Evolutionary conservation across 1,140 invertebrate species (phyloP).

Genomic region (Drosophila quadrilineata): DNA sequence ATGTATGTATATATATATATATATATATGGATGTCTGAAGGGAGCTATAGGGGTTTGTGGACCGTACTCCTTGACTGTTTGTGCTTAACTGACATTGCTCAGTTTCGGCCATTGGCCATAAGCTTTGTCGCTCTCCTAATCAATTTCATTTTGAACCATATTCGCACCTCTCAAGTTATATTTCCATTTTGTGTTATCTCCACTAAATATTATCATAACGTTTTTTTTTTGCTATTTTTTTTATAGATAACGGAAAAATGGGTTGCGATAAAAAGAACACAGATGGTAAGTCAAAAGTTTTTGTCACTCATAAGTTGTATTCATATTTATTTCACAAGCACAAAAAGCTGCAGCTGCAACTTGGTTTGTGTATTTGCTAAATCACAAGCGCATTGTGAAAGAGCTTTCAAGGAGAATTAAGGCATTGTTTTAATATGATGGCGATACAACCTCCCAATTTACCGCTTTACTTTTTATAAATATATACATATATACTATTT

Average conservation of each 20-base stretch:
- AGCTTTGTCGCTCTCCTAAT: slow-evolving; percentile 29
- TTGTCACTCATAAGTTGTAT: slow-evolving; percentile 7
- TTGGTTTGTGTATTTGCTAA: too few species aligned
- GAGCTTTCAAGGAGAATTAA: too few species aligned
- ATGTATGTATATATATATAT: not conserved
- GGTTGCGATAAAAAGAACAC: slow-evolving; percentile 32
- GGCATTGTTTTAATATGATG: too few species aligned
- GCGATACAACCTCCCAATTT: too few species aligned
- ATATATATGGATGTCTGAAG: too few species aligned
- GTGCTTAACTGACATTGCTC: slow-evolving; percentile 31
- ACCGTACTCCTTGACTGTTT: slow-evolving; percentile 17
- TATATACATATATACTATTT: too few species aligned
- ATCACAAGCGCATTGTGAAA: too few species aligned
- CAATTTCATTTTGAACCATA: slow-evolving; percentile 37
- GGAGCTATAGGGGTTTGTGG: too few species aligned
- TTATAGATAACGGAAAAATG: slow-evolving; percentile 46
- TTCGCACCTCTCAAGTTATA: slow-evolving; percentile 20
- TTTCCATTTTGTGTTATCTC: too few species aligned
- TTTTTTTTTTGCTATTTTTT: slow-evolving; percentile 19
- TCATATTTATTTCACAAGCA: too few species aligned
- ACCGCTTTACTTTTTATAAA: too few species aligned
- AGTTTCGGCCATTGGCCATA: slow-evolving; percentile 7
- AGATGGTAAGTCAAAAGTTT: slow-evolving; percentile 13
- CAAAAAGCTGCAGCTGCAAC: too few species aligned
- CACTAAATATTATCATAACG: slow-evolving; percentile 51